Base-by-base conservation (phyloP, 2,888 invertebrate genomes). In the Rhodophaea formosa region DNA sequence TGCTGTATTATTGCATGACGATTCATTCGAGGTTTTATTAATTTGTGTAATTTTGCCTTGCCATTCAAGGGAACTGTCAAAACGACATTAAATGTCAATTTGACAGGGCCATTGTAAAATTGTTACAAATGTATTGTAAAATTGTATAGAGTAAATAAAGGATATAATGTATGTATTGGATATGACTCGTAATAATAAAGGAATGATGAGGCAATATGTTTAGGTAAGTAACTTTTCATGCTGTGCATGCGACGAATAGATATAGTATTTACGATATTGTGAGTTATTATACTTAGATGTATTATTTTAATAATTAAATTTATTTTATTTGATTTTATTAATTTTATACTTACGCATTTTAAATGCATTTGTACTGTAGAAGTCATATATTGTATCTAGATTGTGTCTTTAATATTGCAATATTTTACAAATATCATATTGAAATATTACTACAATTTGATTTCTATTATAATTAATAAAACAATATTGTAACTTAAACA, bases 171-270 rank as follows among this genome's bases (percentile, higher is more conserved):
- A 42, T 44, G n/a, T 44, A 16, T 16, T n/a, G 10, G 43, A 29
- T 30, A 29, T 7, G 17, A 56, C 45, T 51, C 29, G 5, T 54
- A 6, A 16, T 61, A 64, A 62, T n/a, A 46, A 59, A 63, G 61
- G 51, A 61, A 57, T 68, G 62, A 62, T 62, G 55, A 42, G 66
- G 74, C 71, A 74, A 74, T 74, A 69, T 57, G 42, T 61, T 57
- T 63, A 59, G 57, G 32, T 59, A 59, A 56, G 32, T 59, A 59
- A 56, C 56, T 32, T 47, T 57, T 30, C 70, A 69, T 73, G 75
- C 75, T 64, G 70, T 69, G 75, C 73, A 73, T 76, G 76, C 2
- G 55, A 46, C 16, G 44, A 29, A 17, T 29, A 55, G 23, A 39
- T 39, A 10, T 35, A 12, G n/a, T 12, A 39, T n/a, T 35, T 39